phyloP scores from a whole-genome alignment of 2,113 vertebrate species.

The Barbus barbus region DNA sequence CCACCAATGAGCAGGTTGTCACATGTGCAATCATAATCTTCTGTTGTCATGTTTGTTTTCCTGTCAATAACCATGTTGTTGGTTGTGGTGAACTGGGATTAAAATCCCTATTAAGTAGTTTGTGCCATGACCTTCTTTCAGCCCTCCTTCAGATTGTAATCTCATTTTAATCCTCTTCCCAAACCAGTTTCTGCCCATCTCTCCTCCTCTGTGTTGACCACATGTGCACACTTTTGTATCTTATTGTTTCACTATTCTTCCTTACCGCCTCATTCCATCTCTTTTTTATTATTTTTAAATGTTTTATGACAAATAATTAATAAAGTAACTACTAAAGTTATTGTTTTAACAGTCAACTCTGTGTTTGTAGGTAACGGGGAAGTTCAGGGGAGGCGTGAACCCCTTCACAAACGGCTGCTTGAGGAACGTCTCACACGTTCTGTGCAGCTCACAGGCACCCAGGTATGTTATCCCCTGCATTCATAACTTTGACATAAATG shows the following conservation, averaged over 20 bases:
- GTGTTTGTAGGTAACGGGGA: constrained; percentile 86
- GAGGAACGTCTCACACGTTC: constrained; percentile 90
- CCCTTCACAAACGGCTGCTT: constrained; percentile 96
- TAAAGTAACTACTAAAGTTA: background rate
- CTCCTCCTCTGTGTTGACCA: background rate
- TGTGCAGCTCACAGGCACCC: constrained; percentile 93
- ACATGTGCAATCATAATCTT: constrained; percentile 14
- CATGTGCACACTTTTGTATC: background rate
- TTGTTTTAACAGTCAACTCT: background rate
- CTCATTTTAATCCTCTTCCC: background rate
- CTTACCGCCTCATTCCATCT: too few species aligned
- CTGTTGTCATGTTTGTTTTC: constrained; percentile 26
- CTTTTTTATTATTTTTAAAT: background rate
- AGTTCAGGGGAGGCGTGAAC: constrained; percentile 95
- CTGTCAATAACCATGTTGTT: constrained; percentile 19
- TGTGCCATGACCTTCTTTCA: constrained; percentile 26
- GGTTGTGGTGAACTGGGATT: constrained; percentile 13
- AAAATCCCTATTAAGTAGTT: constrained; percentile 33
- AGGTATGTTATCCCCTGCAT: constrained; percentile 71
- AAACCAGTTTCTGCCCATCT: background rate
- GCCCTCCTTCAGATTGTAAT: constrained; percentile 24
- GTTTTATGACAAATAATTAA: background rate
- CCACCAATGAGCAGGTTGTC: constrained; percentile 93
- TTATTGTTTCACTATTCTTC: background rate
- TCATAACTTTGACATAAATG: background rate